Evolutionary conservation across 2,797 vertebrate species (phyloP).

Genomic region (Mormyrus proboscirostris): DNA sequence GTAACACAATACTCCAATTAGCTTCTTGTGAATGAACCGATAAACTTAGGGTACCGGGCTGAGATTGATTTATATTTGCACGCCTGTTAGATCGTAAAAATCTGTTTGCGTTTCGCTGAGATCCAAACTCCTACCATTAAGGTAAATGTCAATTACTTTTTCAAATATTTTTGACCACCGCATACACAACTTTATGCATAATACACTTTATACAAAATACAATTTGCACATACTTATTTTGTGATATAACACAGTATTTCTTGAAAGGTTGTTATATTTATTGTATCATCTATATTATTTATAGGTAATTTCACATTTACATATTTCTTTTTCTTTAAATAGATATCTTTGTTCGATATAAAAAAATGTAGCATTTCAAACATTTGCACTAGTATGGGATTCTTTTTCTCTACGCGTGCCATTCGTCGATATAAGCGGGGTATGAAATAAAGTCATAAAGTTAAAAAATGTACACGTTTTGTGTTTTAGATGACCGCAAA

Average conservation of each 20-base stretch:
- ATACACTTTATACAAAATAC: neutral
- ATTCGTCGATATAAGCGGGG: neutral
- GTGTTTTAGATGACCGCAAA: constrained; percentile 68
- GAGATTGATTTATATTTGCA: neutral
- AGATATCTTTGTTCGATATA: neutral
- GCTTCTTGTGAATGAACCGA: constrained; percentile 36
- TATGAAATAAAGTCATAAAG: neutral
- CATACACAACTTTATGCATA: neutral
- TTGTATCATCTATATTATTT: neutral
- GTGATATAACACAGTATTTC: neutral
- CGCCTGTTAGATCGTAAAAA: neutral
- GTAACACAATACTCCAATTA: constrained; percentile 28
- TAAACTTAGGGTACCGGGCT: constrained; percentile 22
- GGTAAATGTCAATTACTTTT: neutral
- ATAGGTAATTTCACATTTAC: neutral
- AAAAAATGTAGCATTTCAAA: neutral
- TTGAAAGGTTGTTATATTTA: neutral
- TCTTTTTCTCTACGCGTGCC: neutral
- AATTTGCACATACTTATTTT: neutral
- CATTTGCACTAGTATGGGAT: neutral
- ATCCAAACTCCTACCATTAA: neutral
- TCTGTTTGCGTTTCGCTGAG: neutral
- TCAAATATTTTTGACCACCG: neutral
- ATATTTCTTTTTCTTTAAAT: neutral
- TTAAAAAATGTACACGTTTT: neutral